phyloP scores from a whole-genome alignment of 2,888 invertebrate species.

The Cerastis rubricosa region DNA sequence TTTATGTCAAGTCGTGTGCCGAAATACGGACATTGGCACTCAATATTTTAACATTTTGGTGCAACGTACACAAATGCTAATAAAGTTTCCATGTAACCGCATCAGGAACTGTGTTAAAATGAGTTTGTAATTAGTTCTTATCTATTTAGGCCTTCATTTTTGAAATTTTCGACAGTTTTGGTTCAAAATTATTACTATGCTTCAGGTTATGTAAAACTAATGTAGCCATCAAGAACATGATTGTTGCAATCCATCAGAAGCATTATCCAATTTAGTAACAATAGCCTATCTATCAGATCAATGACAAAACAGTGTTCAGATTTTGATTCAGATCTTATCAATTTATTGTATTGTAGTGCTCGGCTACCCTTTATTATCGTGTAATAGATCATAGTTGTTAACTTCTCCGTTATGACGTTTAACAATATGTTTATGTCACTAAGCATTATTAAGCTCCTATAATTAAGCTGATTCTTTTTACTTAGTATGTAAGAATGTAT shows the following conservation, averaged over 20 bases:
- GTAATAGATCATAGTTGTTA: constrained; percentile 50
- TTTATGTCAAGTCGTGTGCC: constrained; percentile 60
- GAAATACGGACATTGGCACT: constrained; percentile 58
- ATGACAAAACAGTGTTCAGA: constrained; percentile 50
- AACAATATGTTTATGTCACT: constrained; percentile 39
- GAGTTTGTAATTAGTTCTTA: constrained; percentile 26
- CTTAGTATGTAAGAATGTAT: not conserved
- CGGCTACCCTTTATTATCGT: constrained; percentile 35
- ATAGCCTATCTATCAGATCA: constrained; percentile 49
- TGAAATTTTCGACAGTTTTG: constrained; percentile 4
- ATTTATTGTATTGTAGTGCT: constrained; percentile 46
- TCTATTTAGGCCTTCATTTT: constrained; percentile 23
- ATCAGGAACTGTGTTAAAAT: constrained; percentile 47
- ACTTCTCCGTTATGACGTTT: constrained; percentile 32
- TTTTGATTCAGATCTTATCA: constrained; percentile 53
- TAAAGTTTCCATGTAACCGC: constrained; percentile 43
- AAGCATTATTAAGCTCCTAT: not conserved
- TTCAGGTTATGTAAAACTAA: constrained; percentile 23
- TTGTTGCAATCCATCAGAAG: constrained; percentile 47
- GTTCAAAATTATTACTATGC: not conserved
- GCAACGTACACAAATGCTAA: constrained; percentile 47
- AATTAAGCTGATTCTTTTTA: constrained; percentile 11
- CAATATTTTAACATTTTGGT: constrained; percentile 58
- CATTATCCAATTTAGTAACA: constrained; percentile 39
- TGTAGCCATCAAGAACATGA: constrained; percentile 10